Conservation (phyloP, 2,888 invertebrate genomes). For the Leucophenga montana region DNA sequence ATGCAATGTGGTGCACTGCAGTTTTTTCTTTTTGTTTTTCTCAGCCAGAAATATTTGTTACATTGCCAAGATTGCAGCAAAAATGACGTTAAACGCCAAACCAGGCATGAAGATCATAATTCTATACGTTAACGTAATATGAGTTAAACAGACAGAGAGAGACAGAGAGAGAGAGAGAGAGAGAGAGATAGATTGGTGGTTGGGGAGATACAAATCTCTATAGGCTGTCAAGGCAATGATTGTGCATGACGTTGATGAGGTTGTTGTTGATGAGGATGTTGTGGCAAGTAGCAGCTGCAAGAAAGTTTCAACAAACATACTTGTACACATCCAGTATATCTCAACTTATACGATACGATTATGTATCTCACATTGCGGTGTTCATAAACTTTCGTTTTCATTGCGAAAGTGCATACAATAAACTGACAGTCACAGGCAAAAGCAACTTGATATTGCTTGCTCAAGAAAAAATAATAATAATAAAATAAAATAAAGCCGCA, state of each 20-base stretch:
- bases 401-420: slow-evolving; percentile 62
- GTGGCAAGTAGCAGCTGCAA: slow-evolving; percentile 17
- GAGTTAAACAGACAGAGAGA: not conserved
- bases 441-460: slow-evolving; percentile 54
- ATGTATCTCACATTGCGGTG: slow-evolving; percentile 22
- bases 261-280: slow-evolving; percentile 24
- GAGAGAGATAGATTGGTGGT: not conserved
- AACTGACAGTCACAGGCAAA: not conserved
- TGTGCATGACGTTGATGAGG: slow-evolving; percentile 27
- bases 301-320: not conserved
- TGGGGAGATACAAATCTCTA: not conserved
- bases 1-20: not conserved
- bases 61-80: slow-evolving; percentile 55
- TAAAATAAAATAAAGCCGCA: not conserved
- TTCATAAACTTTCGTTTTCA: slow-evolving; percentile 62
- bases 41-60: slow-evolving; percentile 49
- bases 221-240: not conserved
- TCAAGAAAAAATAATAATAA: slow-evolving; percentile 30
- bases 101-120: slow-evolving; percentile 63
- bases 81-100: slow-evolving; percentile 38
- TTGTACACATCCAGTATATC: too few species aligned
- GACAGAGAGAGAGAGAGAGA: too few species aligned
- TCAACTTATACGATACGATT: too few species aligned
- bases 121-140: slow-evolving; percentile 40
- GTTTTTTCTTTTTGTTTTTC: not conserved